These are phyloP conservation scores for Oreochromis niloticus DNA, from an alignment of 2,113 vertebrate species.

Conservation along the genomic window DNA sequence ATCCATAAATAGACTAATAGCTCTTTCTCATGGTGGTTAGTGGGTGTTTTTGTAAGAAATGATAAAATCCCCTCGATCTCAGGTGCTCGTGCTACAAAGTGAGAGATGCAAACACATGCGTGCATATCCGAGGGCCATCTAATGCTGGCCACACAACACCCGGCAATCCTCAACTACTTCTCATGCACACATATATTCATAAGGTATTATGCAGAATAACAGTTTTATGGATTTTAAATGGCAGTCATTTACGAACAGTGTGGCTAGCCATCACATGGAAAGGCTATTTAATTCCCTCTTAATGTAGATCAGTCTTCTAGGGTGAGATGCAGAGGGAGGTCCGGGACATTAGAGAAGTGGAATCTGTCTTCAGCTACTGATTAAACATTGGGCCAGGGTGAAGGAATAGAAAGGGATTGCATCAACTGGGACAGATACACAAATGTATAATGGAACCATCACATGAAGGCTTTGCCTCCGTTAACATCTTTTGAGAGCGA, in stretches of 20 bases:
- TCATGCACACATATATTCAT: slow-evolving; percentile 68
- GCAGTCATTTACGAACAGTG: slow-evolving; percentile 68
- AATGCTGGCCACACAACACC: slow-evolving; percentile 35
- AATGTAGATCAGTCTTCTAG: slow-evolving; percentile 63
- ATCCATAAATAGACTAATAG: slow-evolving; percentile 64
- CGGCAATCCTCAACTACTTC: slow-evolving; percentile 51
- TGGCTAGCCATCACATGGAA: slow-evolving; percentile 63
- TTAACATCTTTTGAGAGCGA: slow-evolving; percentile 43
- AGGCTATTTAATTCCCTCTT: slow-evolving; percentile 65
- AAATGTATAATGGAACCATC: slow-evolving; percentile 52
- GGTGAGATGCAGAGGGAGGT: slow-evolving; percentile 60
- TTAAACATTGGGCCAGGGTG: slow-evolving; percentile 47
- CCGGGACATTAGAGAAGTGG: slow-evolving; percentile 61
- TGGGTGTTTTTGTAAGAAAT: slow-evolving; percentile 54
- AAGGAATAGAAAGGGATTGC: slow-evolving; percentile 25
- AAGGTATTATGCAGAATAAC: slow-evolving; percentile 73
- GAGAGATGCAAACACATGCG: not conserved
- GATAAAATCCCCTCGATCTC: slow-evolving; percentile 62
- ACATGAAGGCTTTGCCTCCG: slow-evolving; percentile 16
- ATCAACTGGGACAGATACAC: slow-evolving; percentile 33
- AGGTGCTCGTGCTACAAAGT: slow-evolving; percentile 4
- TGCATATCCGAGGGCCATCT: slow-evolving; percentile 20
- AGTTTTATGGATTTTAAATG: slow-evolving; percentile 75
- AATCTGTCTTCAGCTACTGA: slow-evolving; percentile 57
- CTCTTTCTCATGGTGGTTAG: slow-evolving; percentile 32